phyloP scores from a whole-genome alignment of 2,888 invertebrate genomes.

The Microdon myrmicae region DNA sequence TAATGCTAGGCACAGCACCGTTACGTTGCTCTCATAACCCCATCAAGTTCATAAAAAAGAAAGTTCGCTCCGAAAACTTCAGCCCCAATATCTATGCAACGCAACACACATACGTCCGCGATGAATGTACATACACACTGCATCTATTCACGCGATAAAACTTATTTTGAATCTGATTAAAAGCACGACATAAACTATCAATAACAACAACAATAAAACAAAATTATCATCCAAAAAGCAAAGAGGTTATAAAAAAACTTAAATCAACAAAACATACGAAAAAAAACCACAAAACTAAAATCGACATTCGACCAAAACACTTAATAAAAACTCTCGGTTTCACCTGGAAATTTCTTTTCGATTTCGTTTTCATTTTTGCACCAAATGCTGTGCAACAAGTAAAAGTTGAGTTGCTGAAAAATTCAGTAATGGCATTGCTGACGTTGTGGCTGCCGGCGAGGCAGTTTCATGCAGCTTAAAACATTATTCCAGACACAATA shows the following conservation, averaged over 20 bases:
- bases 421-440: constrained; percentile 9
- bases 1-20: constrained; percentile 17
- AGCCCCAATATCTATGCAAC: constrained; percentile 11
- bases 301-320: not conserved
- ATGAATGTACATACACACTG: constrained; percentile 4
- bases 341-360: constrained; percentile 52
- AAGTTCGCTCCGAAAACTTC: constrained; percentile 28
- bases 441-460: not conserved
- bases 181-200: not conserved
- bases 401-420: constrained; percentile 49
- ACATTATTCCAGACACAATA: not conserved
- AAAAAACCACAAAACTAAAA: not conserved
- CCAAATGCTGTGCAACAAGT: constrained; percentile 37
- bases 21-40: not conserved
- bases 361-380: constrained; percentile 42
- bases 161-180: constrained; percentile 40
- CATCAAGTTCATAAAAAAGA: constrained; percentile 22
- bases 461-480: constrained; percentile 5
- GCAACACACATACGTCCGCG: not conserved
- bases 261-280: constrained; percentile 2
- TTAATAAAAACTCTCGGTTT: constrained; percentile 40
- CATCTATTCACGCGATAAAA: constrained; percentile 32
- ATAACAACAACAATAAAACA: constrained; percentile 7
- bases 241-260: not conserved
- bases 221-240: constrained; percentile 1